phyloP scores from a whole-genome alignment of 1,140 invertebrate species.

The Cotesia chilonis region DNA sequence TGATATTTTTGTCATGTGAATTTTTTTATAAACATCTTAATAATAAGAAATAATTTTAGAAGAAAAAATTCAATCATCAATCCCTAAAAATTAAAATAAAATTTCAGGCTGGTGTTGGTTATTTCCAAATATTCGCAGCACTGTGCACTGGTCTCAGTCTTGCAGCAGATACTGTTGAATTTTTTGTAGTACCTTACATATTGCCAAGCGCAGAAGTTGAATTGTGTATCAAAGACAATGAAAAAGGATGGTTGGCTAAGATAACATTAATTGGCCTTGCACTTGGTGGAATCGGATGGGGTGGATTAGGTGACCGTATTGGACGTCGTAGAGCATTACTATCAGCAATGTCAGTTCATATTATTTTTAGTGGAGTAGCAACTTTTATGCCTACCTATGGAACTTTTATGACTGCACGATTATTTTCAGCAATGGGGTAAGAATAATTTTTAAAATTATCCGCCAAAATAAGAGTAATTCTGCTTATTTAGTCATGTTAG shows the following conservation, averaged over 20 bases:
- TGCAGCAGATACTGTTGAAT: conserved; percentile 79
- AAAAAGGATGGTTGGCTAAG: conserved; percentile 81
- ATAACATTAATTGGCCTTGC: conserved; percentile 77
- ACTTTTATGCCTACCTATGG: conserved; percentile 83
- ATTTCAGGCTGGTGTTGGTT: conserved; percentile 76
- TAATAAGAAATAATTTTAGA: no score
- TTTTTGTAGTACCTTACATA: conserved; percentile 79
- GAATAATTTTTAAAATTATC: conserved; percentile 28
- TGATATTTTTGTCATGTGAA: no score
- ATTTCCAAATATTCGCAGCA: conserved; percentile 74
- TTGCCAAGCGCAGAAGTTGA: conserved; percentile 82
- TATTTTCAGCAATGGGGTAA: conserved; percentile 75
- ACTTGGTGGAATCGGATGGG: conserved; percentile 79
- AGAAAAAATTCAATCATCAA: background rate
- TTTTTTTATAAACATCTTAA: no score
- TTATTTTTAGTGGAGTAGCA: conserved; percentile 76
- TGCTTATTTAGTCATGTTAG: no score
- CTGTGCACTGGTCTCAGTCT: conserved; percentile 75
- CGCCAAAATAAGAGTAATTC: no score
- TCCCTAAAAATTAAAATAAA: background rate
- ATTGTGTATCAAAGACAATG: conserved; percentile 75
- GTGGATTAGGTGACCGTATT: conserved; percentile 74
- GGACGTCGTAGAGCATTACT: conserved; percentile 74
- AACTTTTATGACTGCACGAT: conserved; percentile 78
- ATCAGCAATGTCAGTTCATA: conserved; percentile 78